These are phyloP conservation scores for Podilymbus podiceps DNA, from an alignment of 2,113 vertebrate genomes.

Conservation along the genomic window DNA sequence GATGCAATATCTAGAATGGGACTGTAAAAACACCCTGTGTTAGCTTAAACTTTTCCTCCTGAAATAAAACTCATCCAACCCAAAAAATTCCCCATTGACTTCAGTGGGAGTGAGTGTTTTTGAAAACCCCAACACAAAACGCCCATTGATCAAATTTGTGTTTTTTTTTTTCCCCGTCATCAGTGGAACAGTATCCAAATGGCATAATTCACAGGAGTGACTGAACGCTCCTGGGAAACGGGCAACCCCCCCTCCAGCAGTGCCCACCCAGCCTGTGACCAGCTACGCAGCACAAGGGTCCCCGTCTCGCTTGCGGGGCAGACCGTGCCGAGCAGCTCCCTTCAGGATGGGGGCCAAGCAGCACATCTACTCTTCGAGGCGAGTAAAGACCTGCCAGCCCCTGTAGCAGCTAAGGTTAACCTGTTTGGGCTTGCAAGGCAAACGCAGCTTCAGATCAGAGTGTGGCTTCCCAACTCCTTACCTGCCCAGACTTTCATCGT, in stretches of 20 bases:
- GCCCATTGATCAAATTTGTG: not conserved
- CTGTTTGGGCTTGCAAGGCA: not conserved
- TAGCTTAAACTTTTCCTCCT: not conserved
- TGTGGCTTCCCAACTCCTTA: not conserved
- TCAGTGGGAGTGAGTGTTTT: not conserved
- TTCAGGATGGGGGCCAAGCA: not conserved
- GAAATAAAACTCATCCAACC: not conserved
- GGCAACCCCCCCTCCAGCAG: not conserved
- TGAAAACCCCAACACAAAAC: not conserved
- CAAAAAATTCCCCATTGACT: not conserved
- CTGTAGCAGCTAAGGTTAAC: not conserved
- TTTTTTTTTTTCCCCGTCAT: not conserved
- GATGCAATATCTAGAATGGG: not conserved
- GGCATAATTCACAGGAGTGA: not conserved
- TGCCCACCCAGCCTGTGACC: not conserved
- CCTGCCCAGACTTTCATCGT: not conserved
- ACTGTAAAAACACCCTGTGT: not conserved
- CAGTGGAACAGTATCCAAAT: accelerated
- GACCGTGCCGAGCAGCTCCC: accelerated
- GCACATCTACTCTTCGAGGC: accelerated
- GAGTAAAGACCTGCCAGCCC: no score
- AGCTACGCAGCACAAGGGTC: not conserved
- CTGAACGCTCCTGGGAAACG: not conserved
- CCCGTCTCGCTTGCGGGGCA: accelerated
- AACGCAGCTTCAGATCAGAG: not conserved